Evolutionary conservation across 2,113 vertebrate genomes (phyloP).

Genomic region (Stegastes partitus): DNA sequence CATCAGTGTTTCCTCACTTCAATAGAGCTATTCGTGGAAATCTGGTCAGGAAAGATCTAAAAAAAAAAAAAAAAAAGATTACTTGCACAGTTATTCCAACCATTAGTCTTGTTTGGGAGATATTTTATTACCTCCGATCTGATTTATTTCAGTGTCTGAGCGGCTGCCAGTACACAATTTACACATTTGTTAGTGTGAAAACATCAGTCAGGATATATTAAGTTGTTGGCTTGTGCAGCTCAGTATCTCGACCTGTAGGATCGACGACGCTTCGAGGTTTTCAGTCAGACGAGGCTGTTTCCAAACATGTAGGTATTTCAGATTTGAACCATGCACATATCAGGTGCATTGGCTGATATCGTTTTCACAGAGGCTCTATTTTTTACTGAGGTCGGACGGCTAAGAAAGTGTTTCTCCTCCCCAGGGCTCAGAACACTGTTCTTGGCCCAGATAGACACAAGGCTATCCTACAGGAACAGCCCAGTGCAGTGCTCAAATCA

Average conservation of each 20-base stretch:
- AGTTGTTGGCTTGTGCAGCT: background rate
- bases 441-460: slow-evolving; percentile 61
- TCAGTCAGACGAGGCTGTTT: background rate
- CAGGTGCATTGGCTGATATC: slow-evolving; percentile 9
- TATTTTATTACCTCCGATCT: background rate
- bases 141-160: background rate
- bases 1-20: slow-evolving; percentile 34
- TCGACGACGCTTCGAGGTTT: background rate
- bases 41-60: slow-evolving; percentile 6
- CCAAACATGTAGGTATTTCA: background rate
- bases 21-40: slow-evolving; percentile 22
- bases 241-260: background rate
- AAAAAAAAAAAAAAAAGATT: slow-evolving; percentile 10
- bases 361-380: slow-evolving; percentile 45
- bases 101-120: background rate
- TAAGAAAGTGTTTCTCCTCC: slow-evolving; percentile 64
- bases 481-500: slow-evolving; percentile 9
- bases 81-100: background rate
- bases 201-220: background rate
- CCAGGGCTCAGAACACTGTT: slow-evolving; percentile 40
- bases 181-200: background rate
- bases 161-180: background rate
- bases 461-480: slow-evolving; percentile 32
- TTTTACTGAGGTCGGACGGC: slow-evolving; percentile 38
- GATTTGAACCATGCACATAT: no score